These are phyloP conservation scores for Bagarius yarrelli DNA, from an alignment of 2,113 vertebrate genomes.

Conservation along the genomic window DNA sequence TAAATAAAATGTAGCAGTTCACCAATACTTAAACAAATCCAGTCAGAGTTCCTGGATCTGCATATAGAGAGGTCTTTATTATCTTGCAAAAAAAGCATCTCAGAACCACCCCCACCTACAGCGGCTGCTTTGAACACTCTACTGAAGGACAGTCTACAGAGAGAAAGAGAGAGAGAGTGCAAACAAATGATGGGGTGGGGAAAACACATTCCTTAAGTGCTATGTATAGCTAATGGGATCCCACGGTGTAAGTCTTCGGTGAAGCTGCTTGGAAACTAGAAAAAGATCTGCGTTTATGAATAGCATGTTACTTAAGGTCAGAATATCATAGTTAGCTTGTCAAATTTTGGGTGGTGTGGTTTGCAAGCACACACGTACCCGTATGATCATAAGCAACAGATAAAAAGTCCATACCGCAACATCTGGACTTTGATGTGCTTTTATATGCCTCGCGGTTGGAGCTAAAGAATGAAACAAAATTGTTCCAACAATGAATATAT, in stretches of 20 bases:
- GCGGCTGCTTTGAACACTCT: slow-evolving; percentile 1
- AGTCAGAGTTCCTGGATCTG: neutral
- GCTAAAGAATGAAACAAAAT: neutral
- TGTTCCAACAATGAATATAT: neutral
- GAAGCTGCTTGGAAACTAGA: slow-evolving; percentile 35
- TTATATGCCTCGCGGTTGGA: neutral
- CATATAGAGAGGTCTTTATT: neutral
- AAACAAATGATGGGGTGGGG: slow-evolving; percentile 70
- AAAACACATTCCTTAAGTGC: slow-evolving; percentile 70
- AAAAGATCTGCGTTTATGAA: slow-evolving; percentile 10
- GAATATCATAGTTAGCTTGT: neutral
- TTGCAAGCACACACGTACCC: neutral
- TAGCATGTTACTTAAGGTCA: slow-evolving; percentile 6
- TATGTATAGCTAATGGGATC: slow-evolving; percentile 74
- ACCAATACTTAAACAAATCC: neutral
- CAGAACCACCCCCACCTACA: slow-evolving; percentile 24
- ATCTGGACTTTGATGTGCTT: slow-evolving; percentile 31
- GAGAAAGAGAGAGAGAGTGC: slow-evolving; percentile 47
- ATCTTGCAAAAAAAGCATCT: neutral
- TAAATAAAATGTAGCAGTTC: neutral
- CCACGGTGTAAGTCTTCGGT: slow-evolving; percentile 40
- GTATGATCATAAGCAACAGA: neutral
- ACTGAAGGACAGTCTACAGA: slow-evolving; percentile 12
- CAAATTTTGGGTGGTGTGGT: slow-evolving; percentile 13
- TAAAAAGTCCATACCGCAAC: slow-evolving; percentile 10